Base-by-base conservation (phyloP, 2,888 invertebrate genomes). In the Pyralis farinalis region DNA sequence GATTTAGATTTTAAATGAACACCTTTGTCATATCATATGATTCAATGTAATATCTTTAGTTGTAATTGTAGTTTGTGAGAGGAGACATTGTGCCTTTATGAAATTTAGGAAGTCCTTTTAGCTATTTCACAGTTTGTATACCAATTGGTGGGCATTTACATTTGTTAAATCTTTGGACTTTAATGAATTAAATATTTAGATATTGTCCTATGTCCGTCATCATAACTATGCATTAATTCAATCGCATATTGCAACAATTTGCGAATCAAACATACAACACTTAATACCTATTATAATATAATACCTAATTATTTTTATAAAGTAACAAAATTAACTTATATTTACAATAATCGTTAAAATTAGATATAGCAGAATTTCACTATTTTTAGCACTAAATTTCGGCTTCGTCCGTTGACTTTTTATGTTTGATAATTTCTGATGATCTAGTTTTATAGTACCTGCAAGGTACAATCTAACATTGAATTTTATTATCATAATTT, bases 271-370 rank as follows among this genome's bases (percentile, higher is more conserved):
- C 87, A 84, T 87, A 86, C 87, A 88, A 87, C 87, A 88, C 88
- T 87, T 88, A 88, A 65, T 60, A 72, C 57, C 82, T 86, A 86
- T 67, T 83, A 84, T 83, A 85, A 76, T 82, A 86, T 85, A 85
- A 84, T 86, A 86, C 84, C 86, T 87, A 87, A 83, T 83, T 85
- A 82, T 71, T 71, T 79, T 83, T 83, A 84, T 80, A 85, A 85
- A 84, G 83, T 87, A 88, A 88, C 87, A 87, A 86, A 85, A 85
- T 88, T 88, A 88, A 86, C 86, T 86, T 87, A 88, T 88, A 88
- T 88, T 85, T 88, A 88, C 88, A 88, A 68, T 86, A 76, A 83
- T 75, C 68, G 70, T 82, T 80, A 84, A 82, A 80, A 74, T 74
- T 77, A 25, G 25, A n/a, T 25, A 85, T 84, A 85, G 82, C 79